A percentile compares a stretch with the other conserved stretches of the same genome.
Evolutionary conservation across 2,888 invertebrate genomes (phyloP).

Genomic region (Metalampra italica): DNA sequence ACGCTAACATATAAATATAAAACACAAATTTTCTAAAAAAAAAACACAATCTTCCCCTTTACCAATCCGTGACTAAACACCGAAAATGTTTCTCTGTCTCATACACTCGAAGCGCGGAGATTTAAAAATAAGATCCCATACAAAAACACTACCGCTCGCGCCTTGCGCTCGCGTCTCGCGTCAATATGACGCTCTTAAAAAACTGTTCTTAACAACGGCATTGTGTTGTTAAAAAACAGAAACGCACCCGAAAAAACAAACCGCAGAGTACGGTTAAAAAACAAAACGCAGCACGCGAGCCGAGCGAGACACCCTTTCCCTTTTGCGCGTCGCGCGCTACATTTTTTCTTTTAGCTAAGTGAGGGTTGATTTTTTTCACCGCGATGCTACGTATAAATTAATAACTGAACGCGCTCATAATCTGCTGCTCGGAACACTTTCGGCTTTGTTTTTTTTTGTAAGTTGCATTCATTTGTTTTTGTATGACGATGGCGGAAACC

Average conservation of each 20-base stretch:
- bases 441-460: constrained; percentile 69
- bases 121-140: constrained; percentile 67
- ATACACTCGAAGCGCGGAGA: constrained; percentile 59
- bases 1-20: constrained; percentile 50
- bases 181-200: constrained; percentile 74
- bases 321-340: constrained; percentile 74
- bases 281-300: constrained; percentile 75
- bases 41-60: constrained; percentile 57
- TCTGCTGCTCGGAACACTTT: constrained; percentile 75
- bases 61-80: constrained; percentile 66
- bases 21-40: constrained; percentile 41
- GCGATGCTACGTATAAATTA: constrained; percentile 75
- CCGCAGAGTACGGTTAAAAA: constrained; percentile 73
- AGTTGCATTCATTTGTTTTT: constrained; percentile 73
- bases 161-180: constrained; percentile 57
- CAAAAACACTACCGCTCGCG: constrained; percentile 62
- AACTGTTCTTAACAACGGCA: constrained; percentile 69
- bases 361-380: constrained; percentile 71
- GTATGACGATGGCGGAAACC: constrained; percentile 65
- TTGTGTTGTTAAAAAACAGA: constrained; percentile 76
- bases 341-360: constrained; percentile 65
- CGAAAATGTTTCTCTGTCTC: constrained; percentile 56
- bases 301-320: constrained; percentile 73
- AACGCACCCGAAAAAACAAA: constrained; percentile 74
- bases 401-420: constrained; percentile 77